These are phyloP conservation scores for Uria aalge DNA, from an alignment of 2,113 vertebrate species.

Conservation along the genomic window DNA sequence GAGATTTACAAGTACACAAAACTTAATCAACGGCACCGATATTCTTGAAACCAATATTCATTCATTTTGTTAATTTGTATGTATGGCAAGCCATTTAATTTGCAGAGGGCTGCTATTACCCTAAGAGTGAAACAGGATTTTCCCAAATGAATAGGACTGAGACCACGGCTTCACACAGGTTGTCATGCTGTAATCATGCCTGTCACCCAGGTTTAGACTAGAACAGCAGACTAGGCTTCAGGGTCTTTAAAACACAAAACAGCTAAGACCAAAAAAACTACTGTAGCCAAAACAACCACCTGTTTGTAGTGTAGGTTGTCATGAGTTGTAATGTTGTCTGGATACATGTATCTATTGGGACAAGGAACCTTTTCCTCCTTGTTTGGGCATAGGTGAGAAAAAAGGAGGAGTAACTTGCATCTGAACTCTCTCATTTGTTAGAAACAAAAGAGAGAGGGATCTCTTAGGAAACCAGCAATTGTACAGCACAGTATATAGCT, in stretches of 20 bases:
- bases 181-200: neutral
- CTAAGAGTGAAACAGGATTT: neutral
- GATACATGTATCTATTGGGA: neutral
- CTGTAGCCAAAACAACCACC: neutral
- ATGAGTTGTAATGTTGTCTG: neutral
- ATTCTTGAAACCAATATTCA: neutral
- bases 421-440: neutral
- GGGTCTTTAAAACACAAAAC: neutral
- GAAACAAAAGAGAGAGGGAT: neutral
- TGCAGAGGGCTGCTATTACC: neutral
- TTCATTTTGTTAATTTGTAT: neutral
- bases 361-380: neutral
- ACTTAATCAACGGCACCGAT: neutral
- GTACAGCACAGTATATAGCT: neutral
- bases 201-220: neutral
- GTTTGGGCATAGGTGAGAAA: neutral
- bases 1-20: neutral
- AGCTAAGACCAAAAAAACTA: neutral
- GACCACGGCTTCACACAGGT: neutral
- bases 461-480: neutral
- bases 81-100: neutral
- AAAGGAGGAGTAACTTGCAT: neutral
- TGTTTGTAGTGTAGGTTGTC: neutral
- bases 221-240: neutral
- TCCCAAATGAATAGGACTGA: accelerated